Evolutionary conservation across 2,888 invertebrate genomes (phyloP).

Genomic region (Nasonia oneida): DNA sequence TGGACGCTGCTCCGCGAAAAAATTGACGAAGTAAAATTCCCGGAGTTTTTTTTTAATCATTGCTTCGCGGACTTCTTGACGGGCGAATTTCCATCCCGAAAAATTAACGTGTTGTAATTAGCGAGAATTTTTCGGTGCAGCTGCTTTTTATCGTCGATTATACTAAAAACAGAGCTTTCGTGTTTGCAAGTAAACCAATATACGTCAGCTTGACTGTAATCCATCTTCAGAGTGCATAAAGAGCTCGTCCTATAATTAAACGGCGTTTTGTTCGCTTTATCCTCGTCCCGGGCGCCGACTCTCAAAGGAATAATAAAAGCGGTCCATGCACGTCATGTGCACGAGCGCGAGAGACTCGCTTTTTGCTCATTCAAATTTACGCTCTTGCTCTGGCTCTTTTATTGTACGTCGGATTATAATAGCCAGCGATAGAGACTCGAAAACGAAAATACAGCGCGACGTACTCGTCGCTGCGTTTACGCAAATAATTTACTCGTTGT

Average conservation of each 20-base stretch:
- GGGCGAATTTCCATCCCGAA: neutral
- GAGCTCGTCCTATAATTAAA: constrained; percentile 18
- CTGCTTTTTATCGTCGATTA: neutral
- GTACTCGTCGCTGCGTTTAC: neutral
- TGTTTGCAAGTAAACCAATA: neutral
- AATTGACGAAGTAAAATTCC: neutral
- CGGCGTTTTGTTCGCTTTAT: neutral
- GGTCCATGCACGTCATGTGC: neutral
- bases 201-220: neutral
- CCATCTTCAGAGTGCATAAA: neutral
- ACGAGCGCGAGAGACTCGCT: neutral
- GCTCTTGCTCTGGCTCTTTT: neutral
- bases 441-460: neutral
- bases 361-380: neutral
- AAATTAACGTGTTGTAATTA: neutral
- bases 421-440: neutral
- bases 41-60: too few relatives aligned
- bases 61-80: neutral
- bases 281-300: neutral
- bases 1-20: neutral
- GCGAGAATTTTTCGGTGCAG: neutral
- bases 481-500: neutral
- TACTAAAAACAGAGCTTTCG: neutral
- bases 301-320: constrained; percentile 42
- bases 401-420: neutral